Evolutionary conservation across 2,113 vertebrate genomes (phyloP), one percentile per base, ranked within the genome.

Genomic region (Etheostoma cragini): DNA sequence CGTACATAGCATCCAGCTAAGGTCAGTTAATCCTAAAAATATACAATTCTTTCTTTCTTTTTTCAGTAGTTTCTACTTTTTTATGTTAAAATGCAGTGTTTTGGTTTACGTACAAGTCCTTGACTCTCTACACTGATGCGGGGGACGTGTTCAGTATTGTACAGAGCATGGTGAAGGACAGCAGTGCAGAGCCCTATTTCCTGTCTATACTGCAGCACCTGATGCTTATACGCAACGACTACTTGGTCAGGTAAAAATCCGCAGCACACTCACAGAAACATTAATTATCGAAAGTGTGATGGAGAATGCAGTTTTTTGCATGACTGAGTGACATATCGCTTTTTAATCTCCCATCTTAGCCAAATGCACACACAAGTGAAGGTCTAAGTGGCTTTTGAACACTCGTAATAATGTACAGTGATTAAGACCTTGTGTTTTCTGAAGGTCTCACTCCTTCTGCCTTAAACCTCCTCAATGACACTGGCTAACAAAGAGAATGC

Each of bases 191-290:
- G 90, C 91, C 93, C 79, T 94, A 97, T 92, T 99, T 99, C 82
- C 96, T 99, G 84, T 99, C 98, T 78, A 97, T 99, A 91, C 96
- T 99, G 81, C 98, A 99, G 75, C 98, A 99, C 94, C 96, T 99
- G 86, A 88, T 98, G 91, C 94, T 99, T 47, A 96, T 99, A 94
- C 93, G 97, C 86, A 98, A 98, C 78, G 97, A 99, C 89, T 94
- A 95, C 94, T 96, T 96, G 93, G 94, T 97, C 93, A 96, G 97
- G 98, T 99, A 96, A 95, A 95, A 68, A 33, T 45, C 22, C 10
- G 2, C 56, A 45, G 0, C 42, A 16, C 68, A 30, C 22, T 63
- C 11, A n/a, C 24, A 42, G 0, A 52, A 52, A 45, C 52, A 57
- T 13, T 22, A 22, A 5, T 66, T 42, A 22, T 74, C 21, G 35